Evolutionary conservation across 2,888 invertebrate genomes (phyloP), one percentile per base, ranked within the genome.

Genomic region (Tetramorium bicarinatum): DNA sequence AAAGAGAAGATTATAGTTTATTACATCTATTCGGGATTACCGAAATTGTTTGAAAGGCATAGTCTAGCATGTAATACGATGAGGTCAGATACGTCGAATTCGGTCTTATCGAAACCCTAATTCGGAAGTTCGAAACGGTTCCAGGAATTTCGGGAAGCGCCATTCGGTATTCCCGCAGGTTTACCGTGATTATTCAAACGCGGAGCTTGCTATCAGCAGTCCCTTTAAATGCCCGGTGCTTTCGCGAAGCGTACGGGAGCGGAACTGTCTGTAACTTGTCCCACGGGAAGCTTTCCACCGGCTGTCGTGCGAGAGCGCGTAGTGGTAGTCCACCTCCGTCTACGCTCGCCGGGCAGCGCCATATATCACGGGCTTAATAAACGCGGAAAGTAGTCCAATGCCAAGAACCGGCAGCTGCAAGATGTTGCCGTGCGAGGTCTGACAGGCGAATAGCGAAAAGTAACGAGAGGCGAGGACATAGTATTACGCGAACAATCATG

Each of bases 351-450:
- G 76, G 82, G 86, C 76, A 86, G 76, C 64, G 86, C 83, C 89
- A 91, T 90, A 91, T 91, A 89, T 91, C 91, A 89, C 87, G 84
- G 84, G 87, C 89, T 91, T 91, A 91, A 90, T 90, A 91, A 88
- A 90, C 86, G 87, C 85, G 87, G 71, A 91, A 91, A 90, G 90
- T 91, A 87, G 90, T 87, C 87, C 88, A 90, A 89, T 90, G 88
- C 87, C 87, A 88, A 87, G 87, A 85, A 81, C 79, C 72, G 74
- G 81, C 69, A 69, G 83, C 82, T 75, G 74, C 74, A 74, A 84
- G 84, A 69, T 72, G 84, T 44, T 77, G 75, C 66, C 66, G 72
- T 38, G 66, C 47, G 54, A 38, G 82, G 83, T 67, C 59, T 56
- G 79, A 83, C 81, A 64, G 69, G 66, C 34, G 69, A 59, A 59